Evolutionary conservation across 2,888 invertebrate species (phyloP), one percentile per base, ranked within the genome.

Genomic region (Campoletis raptor): DNA sequence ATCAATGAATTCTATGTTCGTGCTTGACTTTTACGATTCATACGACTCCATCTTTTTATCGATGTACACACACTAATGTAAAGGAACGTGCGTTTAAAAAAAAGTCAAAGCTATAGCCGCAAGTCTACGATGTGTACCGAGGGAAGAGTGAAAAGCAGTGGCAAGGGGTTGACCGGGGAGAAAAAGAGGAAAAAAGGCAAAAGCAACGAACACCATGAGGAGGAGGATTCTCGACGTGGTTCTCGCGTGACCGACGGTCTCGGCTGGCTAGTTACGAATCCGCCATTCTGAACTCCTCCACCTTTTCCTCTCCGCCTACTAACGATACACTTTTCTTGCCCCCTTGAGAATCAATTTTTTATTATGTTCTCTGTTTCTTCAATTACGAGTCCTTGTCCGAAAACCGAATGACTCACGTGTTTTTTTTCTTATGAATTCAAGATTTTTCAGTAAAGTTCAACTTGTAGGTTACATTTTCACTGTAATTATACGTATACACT

Each of bases 191-290:
- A 66, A 69, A 48, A 54, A 72, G 69, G 73, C 64, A 45, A 52
- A 74, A 69, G 69, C 69, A 45, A 70, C 85, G 72, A 70, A 86
- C 45, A 79, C 57, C n/a, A 73, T 67, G 76, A 81, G 78, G 64
- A 64, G 83, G 77, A 83, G 81, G 76, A 76, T 76, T 77, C 76
- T 64, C 85, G 87, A 88, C 88, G 88, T 89, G 77, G 85, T 88
- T 92, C 90, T 94, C 92, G 94, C 94, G 93, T 93, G 93, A 93
- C 93, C 91, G 91, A 88, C 91, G 92, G 93, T 93, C 92, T 87
- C 89, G 90, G 87, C 89, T 89, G 90, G 89, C 90, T 89, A 90
- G 89, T 83, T 76, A 72, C 69, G 54, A 87, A 86, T 87, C 87
- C 89, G 89, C 90, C 90, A 90, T 90, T 88, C 89, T 89, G 89